Evolutionary conservation across 2,888 invertebrate species (phyloP), one percentile per base, ranked within the genome.

Genomic region (Xylota segnis): DNA sequence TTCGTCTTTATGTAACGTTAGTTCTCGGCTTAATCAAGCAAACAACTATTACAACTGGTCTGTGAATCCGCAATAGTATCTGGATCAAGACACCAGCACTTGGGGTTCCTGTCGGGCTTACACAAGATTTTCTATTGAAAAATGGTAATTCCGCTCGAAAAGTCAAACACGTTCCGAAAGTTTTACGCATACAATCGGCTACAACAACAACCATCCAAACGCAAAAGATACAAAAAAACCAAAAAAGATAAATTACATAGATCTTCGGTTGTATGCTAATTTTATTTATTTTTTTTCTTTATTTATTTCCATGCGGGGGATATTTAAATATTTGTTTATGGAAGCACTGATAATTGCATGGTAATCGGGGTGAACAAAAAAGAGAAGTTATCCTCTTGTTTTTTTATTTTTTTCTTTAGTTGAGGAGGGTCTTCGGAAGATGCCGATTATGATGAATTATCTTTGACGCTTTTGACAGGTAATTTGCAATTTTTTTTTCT

Each of bases 401-500:
- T n/a, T 63, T 23, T 23, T 29, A 6, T 14, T 9, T 52, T 5
- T 45, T 34, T n/a, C 45, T 23, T 23, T 29, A 6, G 27, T 23
- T 65, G 66, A 66, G 27, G 27, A 40, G 27, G 66, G 34, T 18
- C 27, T 23, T 52, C 27, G 16, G 16, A 40, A 54, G 23, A 23
- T 14, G 47, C 9, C 61, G 47, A 75, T 71, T 77, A 52, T 83
- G 71, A 83, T 66, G 83, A 77, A 77, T 77, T 83, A 71, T 77
- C 56, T 65, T 66, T 77, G 77, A 77, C 65, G 59, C 65, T 59
- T 77, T 29, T 83, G 77, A 83, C 77, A 83, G 71, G 83, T 77
- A 77, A 83, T 83, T 83, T 83, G 83, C 83, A 66, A 83, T 76
- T 59, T 77, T 58, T 58, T n/a, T 58, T 56, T 7, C 4, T 70